Percentiles rank a stretch among this genome's conserved stretches.
Evolutionary conservation across 2,113 vertebrate species (phyloP).

Genomic region (Pteronura brasiliensis): DNA sequence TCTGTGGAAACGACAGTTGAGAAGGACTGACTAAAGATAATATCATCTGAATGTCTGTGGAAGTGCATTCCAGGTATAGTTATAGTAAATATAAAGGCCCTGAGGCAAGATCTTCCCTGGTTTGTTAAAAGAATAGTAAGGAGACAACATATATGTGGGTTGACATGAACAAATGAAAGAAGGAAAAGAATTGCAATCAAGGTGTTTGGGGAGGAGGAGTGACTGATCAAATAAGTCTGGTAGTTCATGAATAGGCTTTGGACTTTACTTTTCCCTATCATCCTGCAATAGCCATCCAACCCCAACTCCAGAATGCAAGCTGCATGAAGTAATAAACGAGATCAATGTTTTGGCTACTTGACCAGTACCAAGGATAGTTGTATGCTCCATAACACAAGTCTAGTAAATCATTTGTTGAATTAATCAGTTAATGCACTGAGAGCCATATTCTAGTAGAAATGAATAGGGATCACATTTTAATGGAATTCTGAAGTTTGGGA

Average conservation of each 20-base stretch:
- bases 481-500: not conserved
- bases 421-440: not conserved
- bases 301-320: not conserved
- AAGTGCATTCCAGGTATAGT: not conserved
- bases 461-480: not conserved
- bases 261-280: not conserved
- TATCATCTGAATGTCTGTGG: accelerated
- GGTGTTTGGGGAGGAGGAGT: not conserved
- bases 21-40: not conserved
- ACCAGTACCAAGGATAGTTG: no score
- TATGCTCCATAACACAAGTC: not conserved
- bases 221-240: not conserved
- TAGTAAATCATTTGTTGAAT: not conserved
- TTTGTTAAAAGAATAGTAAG: not conserved
- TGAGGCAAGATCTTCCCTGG: not conserved
- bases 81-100: not conserved
- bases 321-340: not conserved
- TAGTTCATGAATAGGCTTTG: not conserved
- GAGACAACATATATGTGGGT: not conserved
- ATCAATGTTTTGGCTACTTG: not conserved
- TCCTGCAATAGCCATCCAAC: accelerated
- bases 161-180: not conserved
- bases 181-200: not conserved
- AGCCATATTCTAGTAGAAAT: not conserved
- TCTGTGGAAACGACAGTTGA: not conserved